Percentiles rank a stretch among this genome's conserved stretches.
Conservation (phyloP, 2,888 invertebrate species). For the Andrena marginata region DNA sequence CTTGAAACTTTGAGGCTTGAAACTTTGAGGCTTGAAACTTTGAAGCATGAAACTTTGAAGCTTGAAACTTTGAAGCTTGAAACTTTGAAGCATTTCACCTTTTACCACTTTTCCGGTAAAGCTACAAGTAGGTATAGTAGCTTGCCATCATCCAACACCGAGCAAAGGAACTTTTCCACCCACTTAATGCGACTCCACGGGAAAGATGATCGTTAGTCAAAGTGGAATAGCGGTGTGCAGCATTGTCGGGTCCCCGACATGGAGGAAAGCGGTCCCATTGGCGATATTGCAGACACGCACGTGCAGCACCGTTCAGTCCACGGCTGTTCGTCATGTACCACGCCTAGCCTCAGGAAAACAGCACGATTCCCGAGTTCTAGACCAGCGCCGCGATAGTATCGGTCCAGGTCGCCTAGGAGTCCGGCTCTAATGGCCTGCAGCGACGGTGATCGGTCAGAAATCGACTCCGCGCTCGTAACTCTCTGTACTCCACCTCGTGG, state of each 20-base stretch:
- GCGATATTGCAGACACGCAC: slow-evolving; percentile 51
- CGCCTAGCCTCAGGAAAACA: slow-evolving; percentile 63
- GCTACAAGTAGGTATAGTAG: too few relatives aligned
- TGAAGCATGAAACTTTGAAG: too few relatives aligned
- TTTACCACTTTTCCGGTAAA: too few relatives aligned
- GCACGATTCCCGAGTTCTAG: slow-evolving; percentile 46
- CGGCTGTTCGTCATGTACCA: slow-evolving; percentile 60
- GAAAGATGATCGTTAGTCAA: not conserved
- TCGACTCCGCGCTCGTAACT: slow-evolving; percentile 49
- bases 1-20: too few relatives aligned
- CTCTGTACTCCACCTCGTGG: slow-evolving; percentile 23
- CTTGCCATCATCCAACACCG: too few relatives aligned
- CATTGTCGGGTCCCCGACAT: slow-evolving; percentile 1
- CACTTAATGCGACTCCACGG: too few relatives aligned
- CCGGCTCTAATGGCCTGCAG: slow-evolving; percentile 58
- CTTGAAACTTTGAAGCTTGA: too few relatives aligned
- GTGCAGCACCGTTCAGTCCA: slow-evolving; percentile 45
- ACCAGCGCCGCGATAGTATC: slow-evolving; percentile 65
- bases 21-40: too few relatives aligned
- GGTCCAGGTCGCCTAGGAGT: slow-evolving; percentile 50
- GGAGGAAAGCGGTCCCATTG: slow-evolving; percentile 34
- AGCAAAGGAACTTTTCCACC: too few relatives aligned
- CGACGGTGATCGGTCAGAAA: slow-evolving; percentile 58
- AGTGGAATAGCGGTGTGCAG: slow-evolving; percentile 7
- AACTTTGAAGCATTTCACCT: too few relatives aligned